Evolutionary conservation across 2,113 vertebrate genomes (phyloP).

Genomic region (Tylochromis polylepis): DNA sequence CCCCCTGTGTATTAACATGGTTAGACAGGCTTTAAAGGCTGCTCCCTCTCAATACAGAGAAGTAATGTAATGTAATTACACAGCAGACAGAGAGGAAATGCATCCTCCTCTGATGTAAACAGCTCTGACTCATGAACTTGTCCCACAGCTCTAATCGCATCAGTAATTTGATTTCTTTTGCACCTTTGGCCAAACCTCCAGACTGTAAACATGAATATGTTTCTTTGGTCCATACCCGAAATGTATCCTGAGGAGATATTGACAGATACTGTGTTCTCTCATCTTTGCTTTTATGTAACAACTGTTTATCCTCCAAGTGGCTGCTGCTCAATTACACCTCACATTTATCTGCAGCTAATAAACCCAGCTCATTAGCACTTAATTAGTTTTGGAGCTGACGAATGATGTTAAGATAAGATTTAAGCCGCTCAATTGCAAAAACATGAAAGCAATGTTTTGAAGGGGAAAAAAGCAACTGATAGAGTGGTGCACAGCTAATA

Average conservation of each 20-base stretch:
- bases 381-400: slow-evolving; percentile 44
- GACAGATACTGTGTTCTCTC: neutral
- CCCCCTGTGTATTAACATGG: slow-evolving; percentile 13
- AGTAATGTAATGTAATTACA: slow-evolving; percentile 48
- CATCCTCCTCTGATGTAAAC: slow-evolving; percentile 38
- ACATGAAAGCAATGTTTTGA: neutral
- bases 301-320: slow-evolving; percentile 15
- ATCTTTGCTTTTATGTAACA: slow-evolving; percentile 9
- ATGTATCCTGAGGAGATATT: neutral
- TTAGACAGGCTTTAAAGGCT: slow-evolving; percentile 27
- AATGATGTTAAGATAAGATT: slow-evolving; percentile 9
- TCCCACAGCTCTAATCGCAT: slow-evolving; percentile 40
- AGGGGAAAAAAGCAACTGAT: neutral
- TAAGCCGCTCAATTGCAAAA: neutral
- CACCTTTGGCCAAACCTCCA: slow-evolving; percentile 38
- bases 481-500: neutral
- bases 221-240: neutral
- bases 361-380: slow-evolving; percentile 45
- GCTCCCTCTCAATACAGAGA: slow-evolving; percentile 33
- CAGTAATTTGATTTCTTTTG: slow-evolving; percentile 47
- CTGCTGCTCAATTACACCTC: slow-evolving; percentile 20
- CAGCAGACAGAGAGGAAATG: slow-evolving; percentile 29
- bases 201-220: neutral
- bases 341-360: slow-evolving; percentile 29
- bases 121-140: slow-evolving; percentile 50